Percentiles rank a stretch among this genome's conserved stretches.
Evolutionary conservation across 2,113 vertebrate species (phyloP).

Genomic region (Xiphophorus couchianus): DNA sequence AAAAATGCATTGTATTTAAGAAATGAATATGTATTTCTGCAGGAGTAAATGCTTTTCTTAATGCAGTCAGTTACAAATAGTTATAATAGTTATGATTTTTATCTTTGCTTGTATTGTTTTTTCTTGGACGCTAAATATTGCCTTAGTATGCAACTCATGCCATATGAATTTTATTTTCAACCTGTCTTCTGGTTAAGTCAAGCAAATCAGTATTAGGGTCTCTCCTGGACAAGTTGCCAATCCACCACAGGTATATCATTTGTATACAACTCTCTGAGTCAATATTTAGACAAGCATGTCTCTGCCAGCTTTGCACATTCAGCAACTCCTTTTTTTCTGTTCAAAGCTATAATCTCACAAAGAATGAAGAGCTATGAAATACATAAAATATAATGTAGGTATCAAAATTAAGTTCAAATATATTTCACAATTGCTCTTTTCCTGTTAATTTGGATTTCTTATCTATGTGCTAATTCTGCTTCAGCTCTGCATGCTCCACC

Average conservation of each 20-base stretch:
- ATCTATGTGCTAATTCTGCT: background rate
- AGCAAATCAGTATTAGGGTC: background rate
- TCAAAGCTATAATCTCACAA: background rate
- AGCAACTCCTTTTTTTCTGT: no score
- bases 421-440: slow-evolving; percentile 9
- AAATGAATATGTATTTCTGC: background rate
- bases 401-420: background rate
- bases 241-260: background rate
- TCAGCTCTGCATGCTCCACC: slow-evolving; percentile 81
- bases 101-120: background rate
- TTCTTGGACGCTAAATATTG: background rate
- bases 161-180: background rate
- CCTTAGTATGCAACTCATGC: background rate
- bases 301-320: background rate
- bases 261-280: background rate
- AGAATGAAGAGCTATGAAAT: background rate
- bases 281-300: no score
- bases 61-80: no score
- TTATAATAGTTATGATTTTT: no score
- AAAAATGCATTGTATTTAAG: background rate
- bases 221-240: background rate
- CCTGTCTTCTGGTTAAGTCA: background rate
- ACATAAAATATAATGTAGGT: background rate
- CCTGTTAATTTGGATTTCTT: slow-evolving; percentile 2
- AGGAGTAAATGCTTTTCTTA: no score